Percentiles rank a stretch among this genome's conserved stretches.
Conservation (phyloP, 1,140 invertebrate species). For the Drosophila kurseongensis region DNA sequence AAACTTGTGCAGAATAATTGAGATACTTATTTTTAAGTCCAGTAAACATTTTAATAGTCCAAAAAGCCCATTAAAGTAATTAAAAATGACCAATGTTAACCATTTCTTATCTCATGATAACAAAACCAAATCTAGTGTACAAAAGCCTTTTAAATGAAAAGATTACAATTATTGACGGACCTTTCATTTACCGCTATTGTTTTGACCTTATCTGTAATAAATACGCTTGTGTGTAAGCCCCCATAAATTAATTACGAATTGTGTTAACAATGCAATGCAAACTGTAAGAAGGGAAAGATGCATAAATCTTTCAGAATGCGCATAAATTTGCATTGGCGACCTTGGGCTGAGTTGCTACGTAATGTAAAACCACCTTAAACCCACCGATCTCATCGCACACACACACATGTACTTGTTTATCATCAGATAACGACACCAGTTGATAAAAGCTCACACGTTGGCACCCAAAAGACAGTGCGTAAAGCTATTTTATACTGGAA, state of each 20-base stretch:
- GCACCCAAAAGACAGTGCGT: constrained; percentile 23
- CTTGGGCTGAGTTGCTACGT: constrained; percentile 45
- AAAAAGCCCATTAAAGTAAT: too few relatives aligned
- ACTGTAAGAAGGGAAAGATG: constrained; percentile 32
- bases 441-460: constrained; percentile 51
- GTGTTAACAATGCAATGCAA: constrained; percentile 72
- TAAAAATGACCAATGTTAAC: too few relatives aligned
- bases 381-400: background rate
- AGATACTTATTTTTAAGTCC: too few relatives aligned
- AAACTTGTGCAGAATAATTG: too few relatives aligned
- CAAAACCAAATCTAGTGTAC: background rate
- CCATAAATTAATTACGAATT: constrained; percentile 72
- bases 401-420: constrained; percentile 34
- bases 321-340: constrained; percentile 76
- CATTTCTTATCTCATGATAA: background rate
- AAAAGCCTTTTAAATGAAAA: background rate
- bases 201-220: constrained; percentile 15
- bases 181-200: background rate
- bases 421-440: constrained; percentile 60
- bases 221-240: constrained; percentile 12
- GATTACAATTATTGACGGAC: background rate
- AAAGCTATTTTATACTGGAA: background rate
- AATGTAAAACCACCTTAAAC: background rate
- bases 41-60: too few relatives aligned
- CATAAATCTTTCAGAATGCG: constrained; percentile 74